phyloP scores from a whole-genome alignment of 2,888 invertebrate species.

The Eutolmus rufibarbis region DNA sequence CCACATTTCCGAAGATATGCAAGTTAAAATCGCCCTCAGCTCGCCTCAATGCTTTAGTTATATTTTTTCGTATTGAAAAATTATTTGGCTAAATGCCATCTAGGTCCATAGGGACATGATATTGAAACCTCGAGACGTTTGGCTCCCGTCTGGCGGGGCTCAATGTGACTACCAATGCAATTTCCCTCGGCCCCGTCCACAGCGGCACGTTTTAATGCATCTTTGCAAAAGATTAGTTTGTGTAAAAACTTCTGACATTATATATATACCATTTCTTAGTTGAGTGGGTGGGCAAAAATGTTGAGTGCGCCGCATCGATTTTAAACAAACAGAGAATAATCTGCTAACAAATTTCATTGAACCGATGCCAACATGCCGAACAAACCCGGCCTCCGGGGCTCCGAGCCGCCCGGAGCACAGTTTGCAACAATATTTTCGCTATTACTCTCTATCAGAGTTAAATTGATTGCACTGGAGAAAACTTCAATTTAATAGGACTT shows the following conservation, averaged over 20 bases:
- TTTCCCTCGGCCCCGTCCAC: not conserved
- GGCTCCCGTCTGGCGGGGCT: slow-evolving; percentile 4
- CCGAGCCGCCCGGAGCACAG: not conserved
- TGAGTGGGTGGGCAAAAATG: not conserved
- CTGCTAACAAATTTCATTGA: slow-evolving; percentile 10
- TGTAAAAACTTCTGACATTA: not conserved
- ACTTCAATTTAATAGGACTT: not conserved
- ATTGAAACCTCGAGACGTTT: not conserved
- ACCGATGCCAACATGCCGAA: not conserved
- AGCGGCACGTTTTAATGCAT: not conserved
- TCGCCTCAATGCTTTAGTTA: not conserved
- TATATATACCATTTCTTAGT: not conserved
- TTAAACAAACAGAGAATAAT: slow-evolving; percentile 13
- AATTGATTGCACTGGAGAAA: not conserved
- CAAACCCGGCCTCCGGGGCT: not conserved
- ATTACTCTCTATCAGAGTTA: not conserved
- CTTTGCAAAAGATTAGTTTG: slow-evolving; percentile 1
- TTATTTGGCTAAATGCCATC: slow-evolving; percentile 4
- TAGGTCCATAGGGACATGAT: slow-evolving; percentile 5
- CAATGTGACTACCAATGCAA: not conserved
- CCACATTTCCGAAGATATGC: not conserved
- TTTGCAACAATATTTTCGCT: not conserved
- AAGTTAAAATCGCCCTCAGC: not conserved
- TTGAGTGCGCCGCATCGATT: not conserved
- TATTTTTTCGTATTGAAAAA: not conserved